Evolutionary conservation across 1,140 invertebrate species (phyloP).

Genomic region (Drosophila tropicalis): DNA sequence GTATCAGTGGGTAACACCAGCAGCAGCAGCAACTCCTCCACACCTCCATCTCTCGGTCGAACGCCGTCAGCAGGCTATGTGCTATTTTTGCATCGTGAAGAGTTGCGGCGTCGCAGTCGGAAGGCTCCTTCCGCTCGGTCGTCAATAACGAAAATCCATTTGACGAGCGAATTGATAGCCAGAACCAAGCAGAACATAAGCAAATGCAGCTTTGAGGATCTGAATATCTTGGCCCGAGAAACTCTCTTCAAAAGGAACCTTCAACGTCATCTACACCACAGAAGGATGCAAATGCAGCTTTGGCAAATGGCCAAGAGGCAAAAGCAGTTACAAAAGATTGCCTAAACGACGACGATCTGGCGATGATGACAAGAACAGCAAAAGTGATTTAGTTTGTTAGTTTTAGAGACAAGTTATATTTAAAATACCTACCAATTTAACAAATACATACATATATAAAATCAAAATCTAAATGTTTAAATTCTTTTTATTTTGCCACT

Average conservation of each 20-base stretch:
- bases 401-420: not conserved
- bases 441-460: too few species aligned
- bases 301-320: constrained; percentile 48
- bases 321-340: not conserved
- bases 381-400: constrained; percentile 36
- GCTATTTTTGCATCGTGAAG: constrained; percentile 64
- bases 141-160: constrained; percentile 62
- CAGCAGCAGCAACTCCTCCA: not conserved
- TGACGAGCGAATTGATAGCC: constrained; percentile 62
- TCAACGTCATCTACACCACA: constrained; percentile 56
- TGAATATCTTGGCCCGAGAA: constrained; percentile 64
- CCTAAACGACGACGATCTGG: not conserved
- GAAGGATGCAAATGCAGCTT: constrained; percentile 52
- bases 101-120: constrained; percentile 49
- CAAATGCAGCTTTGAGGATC: constrained; percentile 60
- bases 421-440: not conserved
- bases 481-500: too few species aligned
- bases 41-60: not conserved
- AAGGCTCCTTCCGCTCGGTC: constrained; percentile 36
- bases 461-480: too few species aligned
- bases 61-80: constrained; percentile 62
- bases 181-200: constrained; percentile 60
- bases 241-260: constrained; percentile 65
- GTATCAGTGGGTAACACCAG: not conserved
- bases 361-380: constrained; percentile 20